phyloP scores from a whole-genome alignment of 2,113 vertebrate species.

The Ursus arctos region DNA sequence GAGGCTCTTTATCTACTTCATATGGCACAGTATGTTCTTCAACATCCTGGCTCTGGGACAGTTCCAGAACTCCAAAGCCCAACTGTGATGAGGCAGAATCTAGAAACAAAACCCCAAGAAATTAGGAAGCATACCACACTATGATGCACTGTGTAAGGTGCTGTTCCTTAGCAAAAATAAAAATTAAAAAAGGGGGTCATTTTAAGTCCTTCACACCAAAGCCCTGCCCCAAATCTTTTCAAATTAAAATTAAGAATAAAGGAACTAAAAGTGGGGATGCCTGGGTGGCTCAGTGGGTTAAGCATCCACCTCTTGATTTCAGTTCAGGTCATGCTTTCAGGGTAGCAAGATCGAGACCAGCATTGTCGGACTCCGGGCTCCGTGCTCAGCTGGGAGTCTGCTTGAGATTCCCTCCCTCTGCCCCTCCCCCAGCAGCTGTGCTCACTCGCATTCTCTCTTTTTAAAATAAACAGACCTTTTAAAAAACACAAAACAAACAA shows the following conservation, averaged over 20 bases:
- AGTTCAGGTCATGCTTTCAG: not conserved
- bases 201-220: conserved; percentile 50
- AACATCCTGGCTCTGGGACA: conserved; percentile 95
- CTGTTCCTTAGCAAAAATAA: not conserved
- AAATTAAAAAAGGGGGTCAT: not conserved
- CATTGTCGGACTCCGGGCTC: not conserved
- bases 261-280: not conserved
- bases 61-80: conserved; percentile 91
- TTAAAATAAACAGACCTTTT: not conserved
- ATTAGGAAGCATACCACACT: conserved; percentile 29
- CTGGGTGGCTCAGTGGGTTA: not conserved
- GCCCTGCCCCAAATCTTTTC: not conserved
- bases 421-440: not conserved
- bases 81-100: conserved; percentile 90
- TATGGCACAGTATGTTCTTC: conserved; percentile 73
- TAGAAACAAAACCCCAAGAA: conserved; percentile 75
- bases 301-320: not conserved
- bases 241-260: conserved; percentile 37
- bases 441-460: not conserved
- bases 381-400: not conserved
- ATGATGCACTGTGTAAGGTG: not conserved
- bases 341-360: not conserved
- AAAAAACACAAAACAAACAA: not conserved
- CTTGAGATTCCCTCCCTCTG: not conserved
- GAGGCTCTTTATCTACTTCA: conserved; percentile 60